These are phyloP conservation scores for Centropus unirufus DNA, from an alignment of 2,113 vertebrate genomes.

Conservation along the genomic window DNA sequence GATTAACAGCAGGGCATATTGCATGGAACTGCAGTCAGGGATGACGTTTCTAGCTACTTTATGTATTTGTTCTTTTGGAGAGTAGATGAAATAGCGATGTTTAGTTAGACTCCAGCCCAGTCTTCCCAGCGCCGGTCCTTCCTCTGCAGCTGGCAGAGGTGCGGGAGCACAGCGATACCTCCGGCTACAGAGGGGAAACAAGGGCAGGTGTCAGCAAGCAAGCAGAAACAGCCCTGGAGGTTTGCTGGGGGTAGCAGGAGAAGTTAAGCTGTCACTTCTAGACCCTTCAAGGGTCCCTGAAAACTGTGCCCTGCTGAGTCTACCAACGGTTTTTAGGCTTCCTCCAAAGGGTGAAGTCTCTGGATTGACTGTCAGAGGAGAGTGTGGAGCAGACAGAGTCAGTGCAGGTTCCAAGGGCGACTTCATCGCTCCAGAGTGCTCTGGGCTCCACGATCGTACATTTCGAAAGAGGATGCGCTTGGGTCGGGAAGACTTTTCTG, in stretches of 20 bases:
- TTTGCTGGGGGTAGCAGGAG: not conserved
- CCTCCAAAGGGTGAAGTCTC: not conserved
- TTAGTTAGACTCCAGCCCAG: not conserved
- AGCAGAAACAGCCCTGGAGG: not conserved
- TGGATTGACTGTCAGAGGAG: not conserved
- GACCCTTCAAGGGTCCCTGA: not conserved
- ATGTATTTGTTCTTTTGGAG: constrained; percentile 31
- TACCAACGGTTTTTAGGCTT: not conserved
- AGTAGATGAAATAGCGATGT: not conserved
- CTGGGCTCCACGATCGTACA: not conserved
- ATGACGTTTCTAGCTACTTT: not conserved
- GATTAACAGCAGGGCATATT: not conserved
- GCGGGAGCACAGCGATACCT: not conserved
- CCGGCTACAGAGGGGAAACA: not conserved
- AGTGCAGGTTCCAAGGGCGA: not conserved
- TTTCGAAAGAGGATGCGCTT: not conserved
- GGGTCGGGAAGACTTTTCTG: not conserved
- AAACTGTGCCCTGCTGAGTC: not conserved
- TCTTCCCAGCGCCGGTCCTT: not conserved
- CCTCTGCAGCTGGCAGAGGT: not conserved
- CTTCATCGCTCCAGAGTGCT: not conserved
- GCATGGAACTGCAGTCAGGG: not conserved
- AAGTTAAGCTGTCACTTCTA: not conserved
- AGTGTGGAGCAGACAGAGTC: not conserved
- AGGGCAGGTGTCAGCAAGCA: not conserved